Percentiles rank a stretch among this genome's conserved stretches.
phyloP scores from a whole-genome alignment of 2,113 vertebrate genomes.

The Ctenomys sociabilis region DNA sequence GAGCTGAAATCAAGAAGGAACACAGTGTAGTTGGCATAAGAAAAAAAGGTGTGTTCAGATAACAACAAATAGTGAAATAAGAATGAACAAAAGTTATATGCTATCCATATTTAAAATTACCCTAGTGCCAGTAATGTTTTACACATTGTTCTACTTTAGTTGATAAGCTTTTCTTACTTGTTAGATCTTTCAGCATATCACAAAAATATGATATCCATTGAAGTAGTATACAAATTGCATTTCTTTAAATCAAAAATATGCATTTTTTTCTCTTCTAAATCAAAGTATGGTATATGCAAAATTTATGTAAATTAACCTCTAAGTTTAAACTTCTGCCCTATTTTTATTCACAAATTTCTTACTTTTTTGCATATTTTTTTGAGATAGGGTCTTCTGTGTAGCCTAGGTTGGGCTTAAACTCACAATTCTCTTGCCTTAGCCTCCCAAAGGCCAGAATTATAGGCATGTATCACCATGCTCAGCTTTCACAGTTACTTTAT shows the following conservation, averaged over 20 bases:
- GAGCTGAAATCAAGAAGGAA: background rate
- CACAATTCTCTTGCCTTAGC: background rate
- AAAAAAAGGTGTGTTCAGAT: background rate
- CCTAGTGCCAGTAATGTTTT: background rate
- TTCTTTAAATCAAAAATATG: constrained; percentile 17
- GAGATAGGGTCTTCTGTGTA: background rate
- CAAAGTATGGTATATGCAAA: background rate
- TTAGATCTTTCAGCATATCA: constrained; percentile 45
- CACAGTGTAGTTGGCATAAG: background rate
- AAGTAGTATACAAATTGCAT: constrained; percentile 2
- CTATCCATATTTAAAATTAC: background rate
- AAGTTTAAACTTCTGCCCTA: constrained; percentile 39
- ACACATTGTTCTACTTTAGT: background rate
- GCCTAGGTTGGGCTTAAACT: background rate
- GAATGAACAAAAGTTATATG: background rate
- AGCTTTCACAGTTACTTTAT: background rate
- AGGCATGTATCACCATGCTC: background rate
- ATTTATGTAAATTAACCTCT: constrained; percentile 6
- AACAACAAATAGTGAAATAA: constrained; percentile 40
- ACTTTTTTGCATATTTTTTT: background rate
- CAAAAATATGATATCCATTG: constrained; percentile 13
- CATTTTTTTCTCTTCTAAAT: background rate
- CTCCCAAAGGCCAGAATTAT: background rate
- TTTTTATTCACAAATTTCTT: constrained; percentile 39
- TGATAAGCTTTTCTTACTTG: constrained; percentile 19